Percentiles rank a stretch among this genome's conserved stretches.
These are phyloP conservation scores for Helarctos malayanus DNA, from an alignment of 2,797 vertebrate genomes.

Conservation along the genomic window DNA sequence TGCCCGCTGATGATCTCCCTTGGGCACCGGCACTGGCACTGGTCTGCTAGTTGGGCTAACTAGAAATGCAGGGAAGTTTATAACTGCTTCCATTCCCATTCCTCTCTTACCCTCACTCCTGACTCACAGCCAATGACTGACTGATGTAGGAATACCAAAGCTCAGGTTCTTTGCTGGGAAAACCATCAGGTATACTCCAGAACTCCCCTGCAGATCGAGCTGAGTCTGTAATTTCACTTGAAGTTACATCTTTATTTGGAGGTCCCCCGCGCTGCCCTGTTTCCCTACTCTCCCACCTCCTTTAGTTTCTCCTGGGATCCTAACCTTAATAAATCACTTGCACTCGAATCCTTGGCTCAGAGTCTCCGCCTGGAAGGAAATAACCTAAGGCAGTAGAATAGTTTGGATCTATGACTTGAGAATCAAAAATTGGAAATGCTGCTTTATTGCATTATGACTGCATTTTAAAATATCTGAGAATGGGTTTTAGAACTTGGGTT, in stretches of 20 bases:
- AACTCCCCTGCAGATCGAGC: accelerated
- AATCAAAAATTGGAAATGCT: not conserved
- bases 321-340: not conserved
- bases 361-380: not conserved
- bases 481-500: not conserved
- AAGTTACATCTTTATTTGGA: not conserved
- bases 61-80: not conserved
- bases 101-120: no score
- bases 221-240: not conserved
- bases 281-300: not conserved
- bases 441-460: not conserved
- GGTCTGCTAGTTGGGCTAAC: not conserved
- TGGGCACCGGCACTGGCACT: not conserved
- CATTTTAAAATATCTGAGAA: not conserved
- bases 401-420: not conserved
- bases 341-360: not conserved
- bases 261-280: not conserved
- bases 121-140: not conserved
- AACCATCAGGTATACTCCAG: not conserved
- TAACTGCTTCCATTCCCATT: not conserved
- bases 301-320: not conserved
- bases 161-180: not conserved
- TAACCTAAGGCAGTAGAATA: not conserved
- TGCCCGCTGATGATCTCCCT: not conserved
- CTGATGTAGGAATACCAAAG: not conserved